phyloP scores from a whole-genome alignment of 1,140 invertebrate species.

The Drosophila bifasciata region DNA sequence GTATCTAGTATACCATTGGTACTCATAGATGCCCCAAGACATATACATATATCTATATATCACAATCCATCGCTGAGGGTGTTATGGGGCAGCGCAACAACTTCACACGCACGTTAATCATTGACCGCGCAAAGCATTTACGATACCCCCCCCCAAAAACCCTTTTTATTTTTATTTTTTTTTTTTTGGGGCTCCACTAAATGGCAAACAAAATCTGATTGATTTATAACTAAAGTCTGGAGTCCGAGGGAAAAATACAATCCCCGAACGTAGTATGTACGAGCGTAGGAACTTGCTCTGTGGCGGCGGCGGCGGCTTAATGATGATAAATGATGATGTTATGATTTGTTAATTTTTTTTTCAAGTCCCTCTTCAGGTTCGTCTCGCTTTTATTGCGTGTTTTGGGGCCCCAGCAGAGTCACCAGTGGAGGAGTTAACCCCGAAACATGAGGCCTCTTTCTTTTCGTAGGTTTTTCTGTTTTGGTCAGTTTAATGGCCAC shows the following conservation, averaged over 20 bases:
- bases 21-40: slow-evolving; percentile 13
- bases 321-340: slow-evolving; percentile 83
- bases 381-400: slow-evolving; percentile 56
- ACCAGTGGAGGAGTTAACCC: slow-evolving; percentile 49
- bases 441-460: slow-evolving; percentile 29
- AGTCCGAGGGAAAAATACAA: slow-evolving; percentile 36
- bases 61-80: slow-evolving; percentile 10
- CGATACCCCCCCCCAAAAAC: neutral
- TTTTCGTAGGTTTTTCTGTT: slow-evolving; percentile 32
- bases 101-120: slow-evolving; percentile 75
- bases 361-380: slow-evolving; percentile 35
- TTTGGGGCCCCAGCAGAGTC: slow-evolving; percentile 1
- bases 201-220: slow-evolving; percentile 76
- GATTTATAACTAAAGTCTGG: slow-evolving; percentile 75
- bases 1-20: too few species aligned
- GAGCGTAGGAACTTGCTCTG: neutral
- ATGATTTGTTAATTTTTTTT: slow-evolving; percentile 81
- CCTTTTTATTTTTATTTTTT: slow-evolving; percentile 25
- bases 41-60: neutral
- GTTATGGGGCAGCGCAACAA: slow-evolving; percentile 52
- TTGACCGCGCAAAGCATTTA: slow-evolving; percentile 45
- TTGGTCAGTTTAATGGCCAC: slow-evolving; percentile 59
- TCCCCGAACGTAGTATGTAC: too few species aligned
- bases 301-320: slow-evolving; percentile 47
- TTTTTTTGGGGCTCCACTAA: slow-evolving; percentile 38